phyloP scores from a whole-genome alignment of 2,113 vertebrate species.

The Odocoileus virginianus region DNA sequence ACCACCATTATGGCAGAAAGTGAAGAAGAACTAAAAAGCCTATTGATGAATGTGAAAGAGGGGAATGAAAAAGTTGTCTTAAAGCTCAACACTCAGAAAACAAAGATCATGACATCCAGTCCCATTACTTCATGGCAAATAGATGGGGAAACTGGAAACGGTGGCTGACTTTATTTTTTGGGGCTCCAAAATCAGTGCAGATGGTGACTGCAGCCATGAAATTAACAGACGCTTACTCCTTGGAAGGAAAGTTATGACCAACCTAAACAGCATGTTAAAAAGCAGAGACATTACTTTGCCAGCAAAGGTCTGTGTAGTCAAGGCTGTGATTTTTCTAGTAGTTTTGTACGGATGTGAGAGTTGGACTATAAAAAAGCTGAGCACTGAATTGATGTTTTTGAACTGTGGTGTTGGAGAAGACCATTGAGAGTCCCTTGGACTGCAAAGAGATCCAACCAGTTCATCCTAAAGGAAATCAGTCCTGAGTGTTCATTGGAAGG shows the following conservation, averaged over 20 bases:
- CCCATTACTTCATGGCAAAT: neutral
- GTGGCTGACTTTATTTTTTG: neutral
- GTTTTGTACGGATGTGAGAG: neutral
- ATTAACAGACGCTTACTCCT: neutral
- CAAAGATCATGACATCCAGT: neutral
- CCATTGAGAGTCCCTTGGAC: neutral
- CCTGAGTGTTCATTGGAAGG: neutral
- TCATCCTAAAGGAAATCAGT: neutral
- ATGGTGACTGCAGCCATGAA: neutral
- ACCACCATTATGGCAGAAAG: neutral
- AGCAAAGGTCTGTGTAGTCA: neutral
- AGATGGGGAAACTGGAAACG: neutral
- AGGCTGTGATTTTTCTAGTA: neutral
- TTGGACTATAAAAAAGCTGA: neutral
- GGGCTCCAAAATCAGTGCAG: neutral
- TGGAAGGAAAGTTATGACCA: neutral
- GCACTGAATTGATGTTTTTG: neutral
- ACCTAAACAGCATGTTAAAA: neutral
- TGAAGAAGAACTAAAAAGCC: neutral
- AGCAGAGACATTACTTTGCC: neutral
- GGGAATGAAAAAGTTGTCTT: neutral
- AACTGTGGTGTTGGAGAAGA: neutral
- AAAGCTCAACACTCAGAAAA: neutral
- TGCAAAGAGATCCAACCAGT: neutral
- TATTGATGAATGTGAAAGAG: neutral